Base-by-base conservation (phyloP, 2,888 invertebrate genomes). In the Hirtodrosophila trivittata region DNA sequence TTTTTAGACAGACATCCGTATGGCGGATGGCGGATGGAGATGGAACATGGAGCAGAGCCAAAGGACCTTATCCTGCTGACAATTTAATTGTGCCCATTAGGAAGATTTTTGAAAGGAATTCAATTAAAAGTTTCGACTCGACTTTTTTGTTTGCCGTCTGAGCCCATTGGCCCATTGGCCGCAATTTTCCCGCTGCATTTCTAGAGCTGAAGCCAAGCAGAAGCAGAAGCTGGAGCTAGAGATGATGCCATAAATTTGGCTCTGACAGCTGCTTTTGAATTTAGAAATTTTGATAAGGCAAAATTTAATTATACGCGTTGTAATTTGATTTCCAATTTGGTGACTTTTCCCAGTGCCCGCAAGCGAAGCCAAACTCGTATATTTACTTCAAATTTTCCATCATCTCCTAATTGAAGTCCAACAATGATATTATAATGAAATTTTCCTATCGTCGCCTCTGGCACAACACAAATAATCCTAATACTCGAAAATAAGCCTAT, bases 81-180 rank as follows among this genome's bases (percentile, higher is more conserved):
- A 78, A 81, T 78, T 82, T 59, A 70, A 81, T 84, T 82, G 65
- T 68, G 63, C 59, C 66, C 67, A 76, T 76, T 81, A 68, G 67
- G 32, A 70, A 62, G 64, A 74, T 71, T 75, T 72, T 78, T 68
- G 59, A 69, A 84, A 64, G 68, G 71, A 82, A 84, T 85, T 84
- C 78, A 82, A 82, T 82, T 82, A 85, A 85, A 82, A 82, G 64
- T 84, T 82, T 64, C 57, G 45, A 38, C 51, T 49, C 52, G 28
- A 25, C 30, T 43, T 55, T 25, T 33, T 46, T 47, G 30, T 35
- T 50, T 49, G n/a, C 25, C 32, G n/a, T 43, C 33, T 13, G 13
- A 41, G 45, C n/a, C 33, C 37, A 16, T 46, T 50, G 28, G 16
- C 42, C 51, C 28, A 21, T 50, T 38, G 46, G 12, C 9, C 30